Evolutionary conservation across 2,113 vertebrate genomes (phyloP).

Genomic region (Mus pahari): DNA sequence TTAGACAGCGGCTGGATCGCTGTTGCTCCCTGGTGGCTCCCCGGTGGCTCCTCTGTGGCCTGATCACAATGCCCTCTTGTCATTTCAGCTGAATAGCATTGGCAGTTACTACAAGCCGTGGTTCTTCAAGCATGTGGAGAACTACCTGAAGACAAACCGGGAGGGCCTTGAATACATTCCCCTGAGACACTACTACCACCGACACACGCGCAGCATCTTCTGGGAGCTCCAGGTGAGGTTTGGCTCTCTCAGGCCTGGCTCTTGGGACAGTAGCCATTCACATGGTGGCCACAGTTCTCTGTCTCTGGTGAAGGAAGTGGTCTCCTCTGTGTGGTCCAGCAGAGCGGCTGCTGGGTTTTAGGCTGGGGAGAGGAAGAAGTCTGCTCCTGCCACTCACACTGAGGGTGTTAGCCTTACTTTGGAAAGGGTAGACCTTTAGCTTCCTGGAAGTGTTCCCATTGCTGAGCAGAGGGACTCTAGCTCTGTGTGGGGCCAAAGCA

Average conservation of each 20-base stretch:
- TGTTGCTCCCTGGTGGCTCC: background rate
- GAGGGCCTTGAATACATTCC: conserved; percentile 94
- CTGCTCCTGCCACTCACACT: background rate
- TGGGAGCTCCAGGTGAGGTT: conserved; percentile 96
- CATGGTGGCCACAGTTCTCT: background rate
- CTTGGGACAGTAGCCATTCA: fast-evolving
- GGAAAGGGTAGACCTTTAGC: background rate
- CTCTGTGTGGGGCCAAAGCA: background rate
- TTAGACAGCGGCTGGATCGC: background rate
- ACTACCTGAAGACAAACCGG: conserved; percentile 88
- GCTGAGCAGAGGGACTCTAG: background rate
- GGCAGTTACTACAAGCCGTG: conserved; percentile 97
- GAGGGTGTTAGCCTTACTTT: too few species aligned
- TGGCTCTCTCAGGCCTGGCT: background rate
- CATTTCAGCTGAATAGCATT: conserved; percentile 93
- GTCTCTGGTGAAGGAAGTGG: background rate
- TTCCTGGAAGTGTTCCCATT: background rate
- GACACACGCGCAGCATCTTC: conserved; percentile 98
- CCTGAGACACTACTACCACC: conserved; percentile 97
- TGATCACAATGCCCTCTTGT: conserved; percentile 58
- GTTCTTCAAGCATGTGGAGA: conserved; percentile 98
- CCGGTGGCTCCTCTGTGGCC: background rate
- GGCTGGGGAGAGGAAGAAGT: background rate
- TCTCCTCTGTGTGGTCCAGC: background rate
- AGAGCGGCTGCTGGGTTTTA: too few species aligned